Percentiles rank a stretch among this genome's conserved stretches.
Evolutionary conservation across 2,113 vertebrate species (phyloP).

Genomic region (Alosa alosa): DNA sequence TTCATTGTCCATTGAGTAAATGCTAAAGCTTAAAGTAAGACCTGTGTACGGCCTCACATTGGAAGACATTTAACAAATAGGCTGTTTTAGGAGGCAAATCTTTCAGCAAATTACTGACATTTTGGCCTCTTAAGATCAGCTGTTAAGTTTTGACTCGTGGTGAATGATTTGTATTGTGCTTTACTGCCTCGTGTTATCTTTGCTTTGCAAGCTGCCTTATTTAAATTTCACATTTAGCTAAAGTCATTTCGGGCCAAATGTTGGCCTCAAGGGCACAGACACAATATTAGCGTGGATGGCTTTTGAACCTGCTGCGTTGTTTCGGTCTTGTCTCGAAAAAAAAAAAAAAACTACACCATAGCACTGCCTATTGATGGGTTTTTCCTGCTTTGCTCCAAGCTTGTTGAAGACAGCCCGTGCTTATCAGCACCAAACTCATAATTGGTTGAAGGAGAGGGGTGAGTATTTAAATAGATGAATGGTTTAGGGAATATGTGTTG

Average conservation of each 20-base stretch:
- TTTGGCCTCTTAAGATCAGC: background rate
- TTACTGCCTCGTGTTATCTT: background rate
- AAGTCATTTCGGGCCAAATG: slow-evolving; percentile 15
- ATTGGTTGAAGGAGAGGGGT: slow-evolving; percentile 24
- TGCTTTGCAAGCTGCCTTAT: slow-evolving; percentile 7
- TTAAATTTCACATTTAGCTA: slow-evolving; percentile 12
- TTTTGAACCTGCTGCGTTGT: slow-evolving; percentile 3
- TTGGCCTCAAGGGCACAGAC: slow-evolving; percentile 18
- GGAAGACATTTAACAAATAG: slow-evolving; percentile 1
- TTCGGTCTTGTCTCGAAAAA: background rate
- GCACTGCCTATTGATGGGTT: slow-evolving; percentile 8
- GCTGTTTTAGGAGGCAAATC: background rate
- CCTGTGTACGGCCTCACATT: background rate
- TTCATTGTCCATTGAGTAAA: background rate
- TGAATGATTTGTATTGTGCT: slow-evolving; percentile 11
- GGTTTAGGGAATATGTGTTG: slow-evolving; percentile 16
- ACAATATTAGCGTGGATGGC: slow-evolving; percentile 10
- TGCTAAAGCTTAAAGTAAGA: background rate
- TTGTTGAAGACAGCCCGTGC: background rate
- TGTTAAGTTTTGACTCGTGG: background rate
- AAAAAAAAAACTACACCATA: background rate
- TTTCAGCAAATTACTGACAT: background rate
- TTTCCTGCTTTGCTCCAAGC: background rate
- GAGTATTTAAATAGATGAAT: slow-evolving; percentile 35
- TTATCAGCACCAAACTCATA: slow-evolving; percentile 3